Percentiles rank a stretch among this genome's conserved stretches.
These are phyloP conservation scores for Agrotis exclamationis DNA, from an alignment of 2,888 invertebrate genomes.

Conservation along the genomic window DNA sequence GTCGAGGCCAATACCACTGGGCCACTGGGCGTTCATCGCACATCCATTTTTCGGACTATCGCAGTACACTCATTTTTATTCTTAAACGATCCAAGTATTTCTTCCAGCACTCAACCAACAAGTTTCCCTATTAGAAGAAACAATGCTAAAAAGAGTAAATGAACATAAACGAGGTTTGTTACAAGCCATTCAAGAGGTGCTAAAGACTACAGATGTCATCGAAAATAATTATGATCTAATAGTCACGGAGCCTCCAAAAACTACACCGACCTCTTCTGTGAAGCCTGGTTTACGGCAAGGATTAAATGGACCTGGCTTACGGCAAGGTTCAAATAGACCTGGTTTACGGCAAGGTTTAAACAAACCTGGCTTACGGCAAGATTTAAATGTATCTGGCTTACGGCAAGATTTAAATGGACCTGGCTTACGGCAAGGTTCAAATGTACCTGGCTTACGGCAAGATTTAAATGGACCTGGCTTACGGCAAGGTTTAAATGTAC, in stretches of 20 bases:
- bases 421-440: background rate
- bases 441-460: too few species aligned
- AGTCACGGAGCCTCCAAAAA: background rate
- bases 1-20: too few species aligned
- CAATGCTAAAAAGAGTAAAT: background rate
- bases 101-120: background rate
- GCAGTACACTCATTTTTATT: too few species aligned
- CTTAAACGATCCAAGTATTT: background rate
- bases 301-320: too few species aligned
- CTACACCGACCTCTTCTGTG: accelerated
- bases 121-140: background rate
- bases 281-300: background rate
- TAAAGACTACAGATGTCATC: background rate
- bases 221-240: constrained; percentile 10
- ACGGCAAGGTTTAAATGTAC: too few species aligned
- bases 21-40: too few species aligned
- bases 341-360: background rate
- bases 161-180: background rate
- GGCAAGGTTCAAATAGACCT: too few species aligned
- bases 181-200: background rate
- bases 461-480: too few species aligned
- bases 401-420: background rate
- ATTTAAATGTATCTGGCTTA: background rate
- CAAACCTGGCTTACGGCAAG: background rate
- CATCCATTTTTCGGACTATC: too few species aligned